Evolutionary conservation across 1,140 invertebrate genomes (phyloP).

Genomic region (Zaprionus capensis): DNA sequence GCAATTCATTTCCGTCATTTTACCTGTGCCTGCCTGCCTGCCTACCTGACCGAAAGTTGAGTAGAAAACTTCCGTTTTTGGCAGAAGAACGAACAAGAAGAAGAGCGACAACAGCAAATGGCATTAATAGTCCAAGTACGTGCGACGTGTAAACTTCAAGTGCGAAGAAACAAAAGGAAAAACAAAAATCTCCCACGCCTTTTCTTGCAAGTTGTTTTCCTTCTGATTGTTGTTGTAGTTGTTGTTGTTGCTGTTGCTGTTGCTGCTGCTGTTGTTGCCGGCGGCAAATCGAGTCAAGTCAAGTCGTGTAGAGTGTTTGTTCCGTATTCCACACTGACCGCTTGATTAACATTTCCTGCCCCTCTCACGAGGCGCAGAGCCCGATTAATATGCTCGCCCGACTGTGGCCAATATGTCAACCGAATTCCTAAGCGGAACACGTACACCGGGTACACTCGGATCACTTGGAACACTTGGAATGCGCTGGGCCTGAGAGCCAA

Average conservation of each 20-base stretch:
- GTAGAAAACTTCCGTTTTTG: slow-evolving; percentile 72
- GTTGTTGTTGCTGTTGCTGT: neutral
- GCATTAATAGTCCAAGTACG: slow-evolving; percentile 77
- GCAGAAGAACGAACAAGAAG: slow-evolving; percentile 15
- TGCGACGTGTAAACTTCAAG: slow-evolving; percentile 54
- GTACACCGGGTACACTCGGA: slow-evolving; percentile 48
- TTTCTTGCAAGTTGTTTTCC: slow-evolving; percentile 40
- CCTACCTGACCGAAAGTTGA: slow-evolving; percentile 56
- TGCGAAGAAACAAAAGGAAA: slow-evolving; percentile 52
- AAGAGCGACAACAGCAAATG: slow-evolving; percentile 51
- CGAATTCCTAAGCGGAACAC: slow-evolving; percentile 78
- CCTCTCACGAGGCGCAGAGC: neutral
- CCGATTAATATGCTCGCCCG: slow-evolving; percentile 76
- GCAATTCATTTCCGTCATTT: slow-evolving; percentile 69
- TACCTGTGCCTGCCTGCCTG: slow-evolving; percentile 24
- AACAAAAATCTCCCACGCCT: slow-evolving; percentile 56
- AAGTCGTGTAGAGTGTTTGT: slow-evolving; percentile 63
- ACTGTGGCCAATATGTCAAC: slow-evolving; percentile 77
- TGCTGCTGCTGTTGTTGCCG: neutral
- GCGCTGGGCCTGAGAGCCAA: neutral
- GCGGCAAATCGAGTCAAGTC: slow-evolving; percentile 60
- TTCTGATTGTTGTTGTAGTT: slow-evolving; percentile 1
- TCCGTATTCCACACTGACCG: slow-evolving; percentile 77
- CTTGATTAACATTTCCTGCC: slow-evolving; percentile 79
- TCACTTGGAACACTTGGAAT: neutral